phyloP scores from a whole-genome alignment of 37 sponge, comb jelly and placozoan genomes.

The Amphimedon queenslandica region DNA sequence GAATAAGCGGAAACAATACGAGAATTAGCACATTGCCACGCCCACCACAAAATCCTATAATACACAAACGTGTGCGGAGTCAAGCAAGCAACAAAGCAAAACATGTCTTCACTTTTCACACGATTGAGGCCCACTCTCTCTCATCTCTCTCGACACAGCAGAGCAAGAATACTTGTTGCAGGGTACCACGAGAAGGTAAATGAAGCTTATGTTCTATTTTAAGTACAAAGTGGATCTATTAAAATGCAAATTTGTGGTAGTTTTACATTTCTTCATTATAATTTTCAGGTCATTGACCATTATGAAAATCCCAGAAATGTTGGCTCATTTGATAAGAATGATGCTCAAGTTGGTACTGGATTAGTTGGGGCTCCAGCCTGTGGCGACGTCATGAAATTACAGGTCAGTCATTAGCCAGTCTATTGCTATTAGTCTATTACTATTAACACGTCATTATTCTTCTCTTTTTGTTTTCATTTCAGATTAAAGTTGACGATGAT shows the following conservation, averaged over 20 bases:
- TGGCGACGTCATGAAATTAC: constrained; percentile 98
- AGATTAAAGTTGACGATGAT: constrained; percentile 89
- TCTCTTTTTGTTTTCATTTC: neutral
- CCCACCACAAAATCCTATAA: neutral
- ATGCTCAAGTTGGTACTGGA: constrained; percentile 85
- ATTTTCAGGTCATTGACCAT: constrained; percentile 86
- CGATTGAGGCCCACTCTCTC: constrained; percentile 7
- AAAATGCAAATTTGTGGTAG: neutral
- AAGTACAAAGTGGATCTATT: neutral
- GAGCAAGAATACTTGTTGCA: constrained; percentile 24
- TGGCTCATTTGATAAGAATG: constrained; percentile 80
- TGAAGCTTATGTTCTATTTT: neutral
- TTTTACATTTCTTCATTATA: neutral
- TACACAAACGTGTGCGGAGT: neutral
- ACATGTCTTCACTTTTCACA: neutral
- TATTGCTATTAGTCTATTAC: neutral
- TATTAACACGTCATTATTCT: neutral
- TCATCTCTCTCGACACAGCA: neutral
- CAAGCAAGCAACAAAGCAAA: neutral
- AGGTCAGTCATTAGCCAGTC: constrained; percentile 27
- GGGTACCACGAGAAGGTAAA: constrained; percentile 71
- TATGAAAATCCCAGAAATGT: constrained; percentile 97
- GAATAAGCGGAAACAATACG: neutral
- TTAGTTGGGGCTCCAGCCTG: constrained; percentile 98
- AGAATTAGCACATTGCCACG: neutral